Percentiles rank a stretch among this genome's conserved stretches.
phyloP scores from a whole-genome alignment of 2,113 vertebrate genomes.

The Anas platyrhynchos region DNA sequence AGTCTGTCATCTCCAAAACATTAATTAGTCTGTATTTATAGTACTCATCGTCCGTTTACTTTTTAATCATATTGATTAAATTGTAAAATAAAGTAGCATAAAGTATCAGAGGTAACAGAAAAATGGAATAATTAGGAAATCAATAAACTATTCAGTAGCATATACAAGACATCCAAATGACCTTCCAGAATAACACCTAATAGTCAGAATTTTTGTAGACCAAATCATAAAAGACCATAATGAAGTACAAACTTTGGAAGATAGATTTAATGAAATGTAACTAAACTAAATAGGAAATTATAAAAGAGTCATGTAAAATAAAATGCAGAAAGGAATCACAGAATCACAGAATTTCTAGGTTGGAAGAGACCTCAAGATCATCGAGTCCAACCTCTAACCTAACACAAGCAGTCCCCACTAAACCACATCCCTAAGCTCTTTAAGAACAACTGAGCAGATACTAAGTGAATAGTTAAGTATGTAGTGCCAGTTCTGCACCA shows the following conservation, averaged over 20 bases:
- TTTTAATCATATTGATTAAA: neutral
- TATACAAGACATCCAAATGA: neutral
- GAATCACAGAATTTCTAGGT: too few relatives aligned
- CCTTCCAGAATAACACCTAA: neutral
- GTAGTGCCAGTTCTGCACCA: neutral
- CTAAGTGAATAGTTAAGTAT: neutral
- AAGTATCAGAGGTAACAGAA: neutral
- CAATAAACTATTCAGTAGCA: neutral
- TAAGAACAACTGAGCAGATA: neutral
- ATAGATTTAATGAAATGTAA: neutral
- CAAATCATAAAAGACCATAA: neutral
- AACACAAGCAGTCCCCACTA: too few relatives aligned
- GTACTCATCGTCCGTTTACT: neutral
- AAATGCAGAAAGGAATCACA: neutral
- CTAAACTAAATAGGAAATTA: neutral
- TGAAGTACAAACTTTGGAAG: neutral
- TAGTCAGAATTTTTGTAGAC: neutral
- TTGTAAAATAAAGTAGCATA: constrained; percentile 7
- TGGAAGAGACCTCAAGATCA: too few relatives aligned
- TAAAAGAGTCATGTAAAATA: neutral
- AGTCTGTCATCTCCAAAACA: neutral
- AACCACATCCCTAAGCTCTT: too few relatives aligned
- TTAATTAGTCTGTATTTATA: neutral
- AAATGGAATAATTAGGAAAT: neutral
- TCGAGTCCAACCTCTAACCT: too few relatives aligned